These are phyloP conservation scores for Euwallacea similis DNA, from an alignment of 1,140 invertebrate species.

Conservation along the genomic window DNA sequence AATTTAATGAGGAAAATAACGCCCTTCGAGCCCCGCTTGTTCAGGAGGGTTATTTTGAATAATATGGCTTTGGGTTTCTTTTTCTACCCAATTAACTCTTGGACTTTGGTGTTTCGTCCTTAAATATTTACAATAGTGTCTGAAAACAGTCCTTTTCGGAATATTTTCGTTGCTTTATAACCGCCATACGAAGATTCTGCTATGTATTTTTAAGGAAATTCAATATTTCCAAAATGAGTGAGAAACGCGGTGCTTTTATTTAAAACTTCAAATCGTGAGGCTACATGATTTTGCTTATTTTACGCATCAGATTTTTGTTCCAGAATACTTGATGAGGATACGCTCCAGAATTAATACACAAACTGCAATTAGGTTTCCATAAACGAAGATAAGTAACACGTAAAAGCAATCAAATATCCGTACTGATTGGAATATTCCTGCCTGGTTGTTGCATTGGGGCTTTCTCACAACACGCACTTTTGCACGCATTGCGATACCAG, in stretches of 20 bases:
- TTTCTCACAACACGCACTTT: constrained; percentile 39
- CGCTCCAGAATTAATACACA: no score
- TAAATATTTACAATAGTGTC: background rate
- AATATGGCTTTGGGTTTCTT: background rate
- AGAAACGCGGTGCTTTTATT: no score
- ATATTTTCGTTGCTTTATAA: no score
- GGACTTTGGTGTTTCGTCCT: background rate
- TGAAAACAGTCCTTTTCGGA: no score
- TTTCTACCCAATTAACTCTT: constrained; percentile 13
- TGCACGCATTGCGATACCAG: constrained; percentile 39
- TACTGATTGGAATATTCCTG: constrained; percentile 43
- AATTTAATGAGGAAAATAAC: constrained; percentile 29
- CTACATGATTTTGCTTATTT: no score
- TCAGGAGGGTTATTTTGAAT: constrained; percentile 15
- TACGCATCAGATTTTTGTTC: no score
- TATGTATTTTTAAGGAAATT: no score
- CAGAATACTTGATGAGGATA: no score
- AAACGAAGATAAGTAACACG: constrained; percentile 38
- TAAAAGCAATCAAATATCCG: constrained; percentile 44
- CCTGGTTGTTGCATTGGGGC: constrained; percentile 41
- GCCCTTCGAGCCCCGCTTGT: constrained; percentile 8
- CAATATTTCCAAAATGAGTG: no score
- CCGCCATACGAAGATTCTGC: no score
- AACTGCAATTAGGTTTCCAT: constrained; percentile 18
- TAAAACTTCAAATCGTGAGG: no score